A percentile compares a stretch with the other conserved stretches of the same genome.
Conservation (phyloP, 2,888 invertebrate species). For the Atherix ibis region DNA sequence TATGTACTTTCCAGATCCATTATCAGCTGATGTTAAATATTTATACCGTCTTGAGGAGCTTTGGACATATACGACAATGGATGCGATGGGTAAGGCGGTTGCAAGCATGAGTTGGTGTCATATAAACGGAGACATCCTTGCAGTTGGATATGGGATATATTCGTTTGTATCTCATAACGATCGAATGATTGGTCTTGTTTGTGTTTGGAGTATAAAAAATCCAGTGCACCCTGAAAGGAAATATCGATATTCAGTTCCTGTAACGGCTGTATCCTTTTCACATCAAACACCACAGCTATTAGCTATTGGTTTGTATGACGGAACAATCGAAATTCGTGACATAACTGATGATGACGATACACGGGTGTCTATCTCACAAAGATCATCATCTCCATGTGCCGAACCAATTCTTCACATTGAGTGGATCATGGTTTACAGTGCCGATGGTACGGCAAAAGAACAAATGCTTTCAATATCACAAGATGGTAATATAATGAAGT, state of each 20-base stretch:
- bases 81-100: constrained; percentile 40
- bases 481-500: constrained; percentile 43
- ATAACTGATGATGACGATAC: constrained; percentile 40
- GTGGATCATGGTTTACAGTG: constrained; percentile 36
- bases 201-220: constrained; percentile 70
- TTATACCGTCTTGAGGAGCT: constrained; percentile 48
- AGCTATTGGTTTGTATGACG: constrained; percentile 60
- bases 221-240: constrained; percentile 58
- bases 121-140: constrained; percentile 51
- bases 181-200: constrained; percentile 43
- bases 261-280: constrained; percentile 57
- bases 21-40: constrained; percentile 45
- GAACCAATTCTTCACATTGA: constrained; percentile 50
- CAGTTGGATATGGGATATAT: constrained; percentile 58
- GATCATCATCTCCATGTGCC: constrained; percentile 42
- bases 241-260: constrained; percentile 44
- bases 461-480: constrained; percentile 43
- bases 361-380: constrained; percentile 38
- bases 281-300: constrained; percentile 50
- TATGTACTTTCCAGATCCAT: constrained; percentile 42
- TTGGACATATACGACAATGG: constrained; percentile 46
- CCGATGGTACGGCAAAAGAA: constrained; percentile 21
- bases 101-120: constrained; percentile 50
- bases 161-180: constrained; percentile 35
- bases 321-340: constrained; percentile 54